These are phyloP conservation scores for Eulithis testata DNA, from an alignment of 2,888 invertebrate genomes.

Conservation along the genomic window DNA sequence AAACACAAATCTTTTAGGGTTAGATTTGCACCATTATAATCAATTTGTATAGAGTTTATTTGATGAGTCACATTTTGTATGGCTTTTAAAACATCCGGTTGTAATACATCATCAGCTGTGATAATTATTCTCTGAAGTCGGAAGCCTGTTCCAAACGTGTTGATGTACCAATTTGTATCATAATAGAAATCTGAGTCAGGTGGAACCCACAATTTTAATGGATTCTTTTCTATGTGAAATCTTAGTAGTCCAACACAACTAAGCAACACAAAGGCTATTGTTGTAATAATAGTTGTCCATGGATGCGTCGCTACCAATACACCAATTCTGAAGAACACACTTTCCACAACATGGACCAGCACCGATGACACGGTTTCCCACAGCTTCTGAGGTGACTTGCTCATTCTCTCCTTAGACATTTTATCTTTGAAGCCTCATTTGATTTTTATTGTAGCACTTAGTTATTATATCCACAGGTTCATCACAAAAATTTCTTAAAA, in stretches of 20 bases:
- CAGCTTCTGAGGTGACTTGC: slow-evolving; percentile 68
- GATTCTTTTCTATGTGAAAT: slow-evolving; percentile 90
- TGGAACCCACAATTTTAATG: slow-evolving; percentile 91
- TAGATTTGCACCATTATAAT: slow-evolving; percentile 54
- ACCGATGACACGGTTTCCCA: slow-evolving; percentile 74
- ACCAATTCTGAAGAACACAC: slow-evolving; percentile 85
- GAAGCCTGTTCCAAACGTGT: slow-evolving; percentile 86
- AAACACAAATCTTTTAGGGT: slow-evolving; percentile 71
- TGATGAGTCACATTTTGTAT: slow-evolving; percentile 80
- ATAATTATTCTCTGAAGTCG: slow-evolving; percentile 86
- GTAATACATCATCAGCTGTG: slow-evolving; percentile 87
- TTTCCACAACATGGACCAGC: slow-evolving; percentile 74
- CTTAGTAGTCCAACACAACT: slow-evolving; percentile 86
- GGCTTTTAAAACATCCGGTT: slow-evolving; percentile 83
- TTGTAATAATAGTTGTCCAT: slow-evolving; percentile 83
- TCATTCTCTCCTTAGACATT: slow-evolving; percentile 66
- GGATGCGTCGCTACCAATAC: slow-evolving; percentile 85
- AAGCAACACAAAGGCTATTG: slow-evolving; percentile 82
- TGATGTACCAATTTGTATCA: slow-evolving; percentile 90
- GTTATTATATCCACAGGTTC: not conserved
- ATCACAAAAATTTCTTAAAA: not conserved
- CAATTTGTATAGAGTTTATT: slow-evolving; percentile 70
- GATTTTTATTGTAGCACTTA: slow-evolving; percentile 14
- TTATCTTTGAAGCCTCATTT: slow-evolving; percentile 20
- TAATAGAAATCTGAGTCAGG: slow-evolving; percentile 87